Evolutionary conservation across 2,797 vertebrate genomes (phyloP), one percentile per base, ranked within the genome.

Genomic region (Phylloscopus collybita): DNA sequence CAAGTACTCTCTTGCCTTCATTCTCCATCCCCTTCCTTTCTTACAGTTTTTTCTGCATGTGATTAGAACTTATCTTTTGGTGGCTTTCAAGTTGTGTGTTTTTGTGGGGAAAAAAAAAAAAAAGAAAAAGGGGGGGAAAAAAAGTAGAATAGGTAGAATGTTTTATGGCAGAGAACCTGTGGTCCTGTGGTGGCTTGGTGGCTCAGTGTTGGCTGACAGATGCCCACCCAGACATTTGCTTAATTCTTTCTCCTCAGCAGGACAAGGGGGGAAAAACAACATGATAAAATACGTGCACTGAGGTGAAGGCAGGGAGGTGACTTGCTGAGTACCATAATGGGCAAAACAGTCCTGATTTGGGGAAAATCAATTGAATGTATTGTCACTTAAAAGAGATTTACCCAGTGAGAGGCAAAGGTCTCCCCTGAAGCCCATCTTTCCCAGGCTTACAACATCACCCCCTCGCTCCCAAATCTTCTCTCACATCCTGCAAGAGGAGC

Each of bases 271-370:
- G 30, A 47, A 14, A 36, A 71, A 30, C 11, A 67, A 76, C 36
- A 27, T 15, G 6, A 42, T 74, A 78, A 71, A n/a, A 8, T 32
- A 40, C 5, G 10, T n/a, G 25, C 11, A 19, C 45, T 0, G 0
- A n/a, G 21, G 3, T 49, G 36, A 61, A 36, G 34, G 38, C 10
- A 38, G 34, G 49, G 32, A 67, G 19, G 22, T 80, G 17, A 6
- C 42, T 59, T 80, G 26, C 49, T 17, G 22, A 45, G 40, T 67
- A 23, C 30, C 16, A 13, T 36, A 27, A 42, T 13, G 16, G 26
- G 11, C 8, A 83, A 75, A 74, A 44, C 27, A 59, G 23, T 27
- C 34, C 34, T 42, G 10, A 23, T 38, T 61, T 61, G 9, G 40
- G 29, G 19, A 51, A 84, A 67, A 67, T 30, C 19, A 51, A 54